Conservation (phyloP, 2,113 vertebrate genomes). For the Anoplopoma fimbria region DNA sequence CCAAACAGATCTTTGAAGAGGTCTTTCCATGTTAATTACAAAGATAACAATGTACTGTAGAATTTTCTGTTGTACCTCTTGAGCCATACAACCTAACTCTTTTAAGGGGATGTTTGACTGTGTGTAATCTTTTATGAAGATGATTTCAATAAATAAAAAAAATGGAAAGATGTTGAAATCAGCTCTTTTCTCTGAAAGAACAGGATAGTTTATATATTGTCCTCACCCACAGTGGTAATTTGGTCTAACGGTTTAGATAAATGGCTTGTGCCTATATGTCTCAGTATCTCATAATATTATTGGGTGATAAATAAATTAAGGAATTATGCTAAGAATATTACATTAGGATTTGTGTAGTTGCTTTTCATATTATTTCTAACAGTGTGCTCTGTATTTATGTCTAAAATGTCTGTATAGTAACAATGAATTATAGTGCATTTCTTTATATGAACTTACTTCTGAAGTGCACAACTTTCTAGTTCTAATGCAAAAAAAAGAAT, state of each 20-base stretch:
- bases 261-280: constrained; percentile 52
- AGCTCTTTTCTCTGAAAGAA: constrained; percentile 19
- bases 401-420: not conserved
- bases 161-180: not conserved
- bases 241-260: constrained; percentile 75
- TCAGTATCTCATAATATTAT: constrained; percentile 59
- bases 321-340: not conserved
- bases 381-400: not conserved
- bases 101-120: not conserved
- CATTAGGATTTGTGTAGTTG: not conserved
- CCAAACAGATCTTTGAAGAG: not conserved
- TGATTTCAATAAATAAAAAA: not conserved
- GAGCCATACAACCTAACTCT: not conserved
- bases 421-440: not conserved
- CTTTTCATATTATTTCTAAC: not conserved
- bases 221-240: constrained; percentile 53
- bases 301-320: constrained; percentile 18
- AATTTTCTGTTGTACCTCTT: not conserved
- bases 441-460: not conserved
- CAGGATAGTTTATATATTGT: constrained; percentile 26
- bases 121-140: not conserved
- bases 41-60: not conserved
- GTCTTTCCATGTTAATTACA: not conserved
- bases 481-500: not conserved
- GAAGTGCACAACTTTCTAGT: not conserved